Conservation (phyloP, 2,797 vertebrate genomes). For the Fratercula arctica region DNA sequence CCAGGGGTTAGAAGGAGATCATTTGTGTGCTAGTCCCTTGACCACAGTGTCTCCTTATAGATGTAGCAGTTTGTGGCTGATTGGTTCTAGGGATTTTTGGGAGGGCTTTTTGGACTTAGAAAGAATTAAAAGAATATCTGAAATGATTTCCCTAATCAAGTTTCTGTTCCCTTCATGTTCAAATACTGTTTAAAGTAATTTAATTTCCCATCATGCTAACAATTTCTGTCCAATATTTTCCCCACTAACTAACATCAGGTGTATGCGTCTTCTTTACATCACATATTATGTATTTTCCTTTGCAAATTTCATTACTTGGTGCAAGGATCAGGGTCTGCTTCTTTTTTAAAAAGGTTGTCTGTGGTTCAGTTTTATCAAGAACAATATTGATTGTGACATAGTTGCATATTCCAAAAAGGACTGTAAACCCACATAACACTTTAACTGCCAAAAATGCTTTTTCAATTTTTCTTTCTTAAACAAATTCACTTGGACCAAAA, state of each 20-base stretch:
- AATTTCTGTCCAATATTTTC: slow-evolving; percentile 54
- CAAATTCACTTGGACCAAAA: slow-evolving; percentile 65
- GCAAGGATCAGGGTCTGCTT: slow-evolving; percentile 46
- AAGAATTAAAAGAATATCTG: slow-evolving; percentile 50
- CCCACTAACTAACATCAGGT: slow-evolving; percentile 66
- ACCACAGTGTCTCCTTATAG: neutral
- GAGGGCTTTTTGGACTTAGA: neutral
- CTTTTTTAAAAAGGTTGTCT: slow-evolving; percentile 47
- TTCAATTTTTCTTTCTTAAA: slow-evolving; percentile 61
- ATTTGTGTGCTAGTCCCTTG: neutral
- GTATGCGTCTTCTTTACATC: slow-evolving; percentile 47
- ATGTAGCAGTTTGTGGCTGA: neutral
- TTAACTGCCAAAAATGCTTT: slow-evolving; percentile 67
- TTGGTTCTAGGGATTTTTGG: neutral
- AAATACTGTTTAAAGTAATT: slow-evolving; percentile 66
- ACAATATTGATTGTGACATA: slow-evolving; percentile 70
- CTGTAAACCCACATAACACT: slow-evolving; percentile 65
- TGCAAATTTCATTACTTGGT: slow-evolving; percentile 60
- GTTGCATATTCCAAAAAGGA: slow-evolving; percentile 54
- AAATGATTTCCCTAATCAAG: slow-evolving; percentile 67
- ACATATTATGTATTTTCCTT: slow-evolving; percentile 32
- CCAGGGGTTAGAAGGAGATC: neutral
- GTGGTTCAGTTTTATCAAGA: slow-evolving; percentile 62
- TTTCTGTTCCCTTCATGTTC: slow-evolving; percentile 55
- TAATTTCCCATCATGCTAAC: slow-evolving; percentile 62